These are phyloP conservation scores for Tetragonula carbonaria DNA, from an alignment of 2,888 invertebrate species.

Conservation along the genomic window DNA sequence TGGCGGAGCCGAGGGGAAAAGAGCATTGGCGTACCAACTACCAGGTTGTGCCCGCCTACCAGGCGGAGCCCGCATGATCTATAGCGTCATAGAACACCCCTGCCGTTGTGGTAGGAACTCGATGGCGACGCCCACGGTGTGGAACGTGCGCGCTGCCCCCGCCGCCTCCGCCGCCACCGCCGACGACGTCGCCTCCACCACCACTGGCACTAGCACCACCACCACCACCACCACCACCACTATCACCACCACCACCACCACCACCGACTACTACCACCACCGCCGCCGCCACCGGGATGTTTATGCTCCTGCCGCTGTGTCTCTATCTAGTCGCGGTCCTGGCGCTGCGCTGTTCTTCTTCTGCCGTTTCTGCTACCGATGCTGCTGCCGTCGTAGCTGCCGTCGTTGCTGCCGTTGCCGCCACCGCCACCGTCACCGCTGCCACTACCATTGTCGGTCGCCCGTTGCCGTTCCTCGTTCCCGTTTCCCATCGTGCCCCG, in stretches of 20 bases:
- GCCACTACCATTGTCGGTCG: constrained; percentile 14
- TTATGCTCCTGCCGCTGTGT: constrained; percentile 80
- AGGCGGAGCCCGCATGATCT: constrained; percentile 83
- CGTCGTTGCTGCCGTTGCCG: constrained; percentile 31
- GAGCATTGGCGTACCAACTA: constrained; percentile 70
- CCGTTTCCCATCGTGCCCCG: constrained; percentile 27
- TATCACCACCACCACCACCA: constrained; percentile 62
- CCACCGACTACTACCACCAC: constrained; percentile 55
- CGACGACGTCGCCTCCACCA: constrained; percentile 53
- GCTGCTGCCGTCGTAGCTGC: constrained; percentile 32
- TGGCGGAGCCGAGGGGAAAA: constrained; percentile 60
- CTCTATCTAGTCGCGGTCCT: constrained; percentile 79
- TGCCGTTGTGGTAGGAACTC: constrained; percentile 73
- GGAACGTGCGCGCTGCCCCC: constrained; percentile 78
- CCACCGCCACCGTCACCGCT: constrained; percentile 12
- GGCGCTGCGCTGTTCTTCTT: constrained; percentile 66
- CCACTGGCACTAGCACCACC: constrained; percentile 70
- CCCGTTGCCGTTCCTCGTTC: constrained; percentile 31
- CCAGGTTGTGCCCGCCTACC: constrained; percentile 69
- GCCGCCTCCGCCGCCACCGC: constrained; percentile 71
- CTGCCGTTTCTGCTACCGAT: constrained; percentile 65
- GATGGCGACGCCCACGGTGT: constrained; percentile 80
- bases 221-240: constrained; percentile 69
- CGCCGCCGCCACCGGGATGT: constrained; percentile 73
- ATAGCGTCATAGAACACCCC: constrained; percentile 84